Percentiles rank a stretch among this genome's conserved stretches.
These are phyloP conservation scores for Hydractinia symbiolongicarpus DNA, from an alignment of 30 jellyfish, hydroid and myxozoan species.

Conservation along the genomic window DNA sequence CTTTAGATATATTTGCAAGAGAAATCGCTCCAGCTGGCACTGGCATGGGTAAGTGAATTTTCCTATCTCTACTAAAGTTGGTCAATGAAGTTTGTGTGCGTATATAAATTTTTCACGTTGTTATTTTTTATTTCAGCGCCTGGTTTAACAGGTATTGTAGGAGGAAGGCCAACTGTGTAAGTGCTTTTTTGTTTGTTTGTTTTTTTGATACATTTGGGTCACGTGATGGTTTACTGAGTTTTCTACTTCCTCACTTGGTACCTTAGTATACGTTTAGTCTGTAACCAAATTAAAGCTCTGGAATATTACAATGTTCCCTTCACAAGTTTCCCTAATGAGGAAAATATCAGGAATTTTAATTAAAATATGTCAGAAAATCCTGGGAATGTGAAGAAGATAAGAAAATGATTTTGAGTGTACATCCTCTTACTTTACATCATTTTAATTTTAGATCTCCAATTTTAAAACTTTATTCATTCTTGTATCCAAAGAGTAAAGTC, in stretches of 20 bases:
- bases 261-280: too few species aligned
- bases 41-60: conserved; percentile 56
- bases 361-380: neutral
- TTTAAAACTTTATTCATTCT: conserved; percentile 48
- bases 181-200: neutral
- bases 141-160: conserved; percentile 79
- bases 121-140: conserved; percentile 43
- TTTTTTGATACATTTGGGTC: neutral
- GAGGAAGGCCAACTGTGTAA: conserved; percentile 83
- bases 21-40: conserved; percentile 97
- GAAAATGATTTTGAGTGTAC: neutral
- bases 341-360: too few species aligned
- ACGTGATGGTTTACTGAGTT: too few species aligned
- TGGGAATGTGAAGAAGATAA: neutral
- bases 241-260: too few species aligned
- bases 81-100: neutral
- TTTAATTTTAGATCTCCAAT: conserved; percentile 54
- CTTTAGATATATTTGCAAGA: conserved; percentile 73
- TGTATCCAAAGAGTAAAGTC: conserved; percentile 59
- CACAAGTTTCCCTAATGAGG: too few species aligned
- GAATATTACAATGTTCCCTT: too few species aligned
- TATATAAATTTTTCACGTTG: neutral
- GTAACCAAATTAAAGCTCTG: too few species aligned
- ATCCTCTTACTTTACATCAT: neutral
- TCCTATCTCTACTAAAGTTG: neutral